Evolutionary conservation across 2,113 vertebrate genomes (phyloP), one percentile per base, ranked within the genome.

Genomic region (Sinosuthora webbiana): DNA sequence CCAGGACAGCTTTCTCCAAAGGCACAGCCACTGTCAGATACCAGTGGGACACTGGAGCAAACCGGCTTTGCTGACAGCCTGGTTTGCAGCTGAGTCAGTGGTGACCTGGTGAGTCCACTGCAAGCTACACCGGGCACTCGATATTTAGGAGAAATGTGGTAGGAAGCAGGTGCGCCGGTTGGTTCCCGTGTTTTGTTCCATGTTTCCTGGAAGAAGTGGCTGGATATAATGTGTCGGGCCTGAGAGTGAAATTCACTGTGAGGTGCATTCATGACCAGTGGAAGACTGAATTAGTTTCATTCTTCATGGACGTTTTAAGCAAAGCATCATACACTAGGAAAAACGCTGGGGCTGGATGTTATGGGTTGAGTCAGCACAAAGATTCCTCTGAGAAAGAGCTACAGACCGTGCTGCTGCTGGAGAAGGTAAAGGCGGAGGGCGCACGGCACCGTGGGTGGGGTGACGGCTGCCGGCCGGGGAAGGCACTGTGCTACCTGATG

Each of bases 391-490:
- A 63, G 67, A 6, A 62, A 33, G 33, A 45, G 76, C 57, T 52
- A 3, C 52, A 39, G 44, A 45, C 7, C 0, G 0, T 13, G n/a
- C 55, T 79, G 83, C 73, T 31, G 6, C 50, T 2, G 5, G 20
- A 69, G 69, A 44, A 93, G 60, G 89, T 89, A 74, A 93, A 74
- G 20, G 56, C 1, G 10, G 56, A 69, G 19, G 28, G 44, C 2
- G 6, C 28, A 3, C 20, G 23, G 53, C 20, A 12, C 33, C 0
- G 2, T 4, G 56, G 35, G 44, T 30, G 50, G 79, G 55, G 55
- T 9, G 15, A 19, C 0, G 0, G 6, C 62, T 80, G 47, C 15
- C 22, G 0, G 2, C 39, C 15, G 2, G 42, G 59, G 13, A 67
- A 50, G n/a, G 33, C 35, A 6, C n/a, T 47, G 64, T 42, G 39